Evolutionary conservation across 1,140 invertebrate genomes (phyloP), one percentile per base, ranked within the genome.

Genomic region (Adoxophyes honmai): DNA sequence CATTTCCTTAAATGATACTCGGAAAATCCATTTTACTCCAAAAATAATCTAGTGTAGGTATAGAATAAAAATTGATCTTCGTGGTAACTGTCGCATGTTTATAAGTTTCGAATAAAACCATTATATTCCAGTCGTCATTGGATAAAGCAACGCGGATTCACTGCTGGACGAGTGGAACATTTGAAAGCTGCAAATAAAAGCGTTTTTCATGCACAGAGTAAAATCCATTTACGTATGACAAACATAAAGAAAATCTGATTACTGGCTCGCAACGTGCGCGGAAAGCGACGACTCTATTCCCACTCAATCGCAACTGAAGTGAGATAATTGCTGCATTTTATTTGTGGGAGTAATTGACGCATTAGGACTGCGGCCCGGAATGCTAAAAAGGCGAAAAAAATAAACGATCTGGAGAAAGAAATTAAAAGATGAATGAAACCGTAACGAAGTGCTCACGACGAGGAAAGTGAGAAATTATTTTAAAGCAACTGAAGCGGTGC

Each of bases 401-500:
- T 68, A 72, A 78, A 73, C 57, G 63, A 69, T 63, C 58, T 66
- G 63, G 63, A 66, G 64, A 78, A 75, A 70, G 65, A 74, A 77
- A 79, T 74, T 79, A 74, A 76, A 74, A 77, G 60, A 76, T 75
- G 71, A 78, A 78, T 69, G 73, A 73, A 63, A 70, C 64, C 71
- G 71, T 78, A 79, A 81, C 69, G 73, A 72, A 77, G 66, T 73
- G 69, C 67, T 77, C 69, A 64, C 58, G 66, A 75, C 62, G 65
- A 64, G 70, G 80, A 75, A 80, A 75, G 70, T 68, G 64, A 64
- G 67, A 73, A 75, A 78, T 78, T 77, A 78, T 78, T 72, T 72
- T 73, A 75, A 68, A 65, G 65, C 61, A 73, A 66, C 68, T 67
- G 66, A 70, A 72, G 62, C 69, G 64, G 68, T 16, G 39, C 39